These are phyloP conservation scores for Prionailurus bengalensis DNA, from an alignment of 2,113 vertebrate species.

Conservation along the genomic window DNA sequence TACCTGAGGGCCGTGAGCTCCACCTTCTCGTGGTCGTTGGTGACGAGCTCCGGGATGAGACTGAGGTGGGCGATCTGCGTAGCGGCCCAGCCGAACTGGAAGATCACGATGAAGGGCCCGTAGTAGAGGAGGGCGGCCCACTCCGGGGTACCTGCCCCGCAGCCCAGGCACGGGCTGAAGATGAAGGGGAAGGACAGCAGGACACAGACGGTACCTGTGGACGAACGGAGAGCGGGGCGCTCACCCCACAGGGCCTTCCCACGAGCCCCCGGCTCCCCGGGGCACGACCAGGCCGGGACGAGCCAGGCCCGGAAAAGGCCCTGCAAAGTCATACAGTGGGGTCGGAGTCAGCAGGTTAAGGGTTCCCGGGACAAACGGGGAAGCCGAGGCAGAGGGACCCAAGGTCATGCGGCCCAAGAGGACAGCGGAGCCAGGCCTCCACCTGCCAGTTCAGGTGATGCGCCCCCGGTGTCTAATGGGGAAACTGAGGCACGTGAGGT, in stretches of 20 bases:
- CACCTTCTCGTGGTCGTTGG: conserved; percentile 93
- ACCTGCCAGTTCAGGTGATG: not conserved
- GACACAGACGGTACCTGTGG: conserved; percentile 93
- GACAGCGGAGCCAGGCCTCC: not conserved
- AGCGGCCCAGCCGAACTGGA: conserved; percentile 98
- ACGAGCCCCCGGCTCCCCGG: accelerated
- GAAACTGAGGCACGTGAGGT: not conserved
- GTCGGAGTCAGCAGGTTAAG: too few species aligned
- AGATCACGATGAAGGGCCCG: conserved; percentile 94
- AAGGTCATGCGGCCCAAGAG: not conserved
- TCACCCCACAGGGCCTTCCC: accelerated
- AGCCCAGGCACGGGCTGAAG: conserved; percentile 95
- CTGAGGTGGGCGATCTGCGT: conserved; percentile 97
- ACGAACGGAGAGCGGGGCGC: accelerated
- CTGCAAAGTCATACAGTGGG: not conserved
- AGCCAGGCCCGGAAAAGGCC: not conserved
- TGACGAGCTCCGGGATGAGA: conserved; percentile 95
- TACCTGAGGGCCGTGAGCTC: conserved; percentile 98
- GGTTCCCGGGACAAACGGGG: not conserved
- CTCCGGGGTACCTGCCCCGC: conserved; percentile 88
- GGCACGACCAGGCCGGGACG: not conserved
- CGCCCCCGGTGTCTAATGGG: not conserved
- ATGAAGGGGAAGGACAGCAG: conserved; percentile 96
- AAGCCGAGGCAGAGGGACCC: not conserved
- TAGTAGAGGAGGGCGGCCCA: conserved; percentile 94